These are phyloP conservation scores for Brachycybe producta DNA, from an alignment of 2,888 invertebrate species.

Conservation along the genomic window DNA sequence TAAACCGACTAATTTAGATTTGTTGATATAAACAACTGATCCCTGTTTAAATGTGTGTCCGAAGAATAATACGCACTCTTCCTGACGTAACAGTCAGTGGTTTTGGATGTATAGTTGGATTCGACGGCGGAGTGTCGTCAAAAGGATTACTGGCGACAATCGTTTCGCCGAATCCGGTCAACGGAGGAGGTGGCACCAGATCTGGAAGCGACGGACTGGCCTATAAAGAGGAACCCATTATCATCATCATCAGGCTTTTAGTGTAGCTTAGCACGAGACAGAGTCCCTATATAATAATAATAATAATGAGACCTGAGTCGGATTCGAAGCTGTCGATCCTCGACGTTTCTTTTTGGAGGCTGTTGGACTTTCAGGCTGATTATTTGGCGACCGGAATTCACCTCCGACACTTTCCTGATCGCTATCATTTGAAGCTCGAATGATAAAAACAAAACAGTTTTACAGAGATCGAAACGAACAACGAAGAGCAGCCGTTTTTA, in stretches of 20 bases:
- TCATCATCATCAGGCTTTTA: too few relatives aligned
- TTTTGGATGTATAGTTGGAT: conserved; percentile 28
- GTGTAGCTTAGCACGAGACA: too few relatives aligned
- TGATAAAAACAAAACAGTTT: not conserved
- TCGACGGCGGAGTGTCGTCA: conserved; percentile 60
- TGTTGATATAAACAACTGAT: too few relatives aligned
- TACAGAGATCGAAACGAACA: too few relatives aligned
- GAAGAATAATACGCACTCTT: conserved; percentile 54
- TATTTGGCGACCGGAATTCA: too few relatives aligned
- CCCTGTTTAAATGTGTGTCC: too few relatives aligned
- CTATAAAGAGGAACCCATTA: too few relatives aligned
- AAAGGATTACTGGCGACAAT: conserved; percentile 90
- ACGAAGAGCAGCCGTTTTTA: not conserved
- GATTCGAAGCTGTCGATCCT: conserved; percentile 37
- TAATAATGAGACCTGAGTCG: conserved; percentile 16
- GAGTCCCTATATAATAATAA: too few relatives aligned
- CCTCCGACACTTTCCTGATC: conserved; percentile 17
- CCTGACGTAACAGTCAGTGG: conserved; percentile 85
- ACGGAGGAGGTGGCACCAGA: conserved; percentile 63
- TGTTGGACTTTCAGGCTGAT: conserved; percentile 60
- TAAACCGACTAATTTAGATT: too few relatives aligned
- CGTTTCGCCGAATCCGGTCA: conserved; percentile 63
- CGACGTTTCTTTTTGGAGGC: conserved; percentile 78
- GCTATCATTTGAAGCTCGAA: conserved; percentile 17
- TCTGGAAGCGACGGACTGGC: conserved; percentile 50